Conservation (phyloP, 2,797 vertebrate species). For the Pterois miles region DNA sequence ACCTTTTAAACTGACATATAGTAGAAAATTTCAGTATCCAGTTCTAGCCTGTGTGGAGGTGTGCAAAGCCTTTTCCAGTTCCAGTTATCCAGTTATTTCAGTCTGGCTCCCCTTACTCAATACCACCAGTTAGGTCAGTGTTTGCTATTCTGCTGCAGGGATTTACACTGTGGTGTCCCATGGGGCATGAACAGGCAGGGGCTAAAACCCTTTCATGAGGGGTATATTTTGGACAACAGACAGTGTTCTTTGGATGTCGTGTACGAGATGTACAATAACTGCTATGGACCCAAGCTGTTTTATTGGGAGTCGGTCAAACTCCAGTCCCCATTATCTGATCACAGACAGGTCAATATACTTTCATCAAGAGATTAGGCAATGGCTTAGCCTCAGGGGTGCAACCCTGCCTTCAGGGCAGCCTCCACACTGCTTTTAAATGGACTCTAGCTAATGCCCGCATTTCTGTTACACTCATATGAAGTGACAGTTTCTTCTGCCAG, state of each 20-base stretch:
- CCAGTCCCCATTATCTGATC: slow-evolving; percentile 50
- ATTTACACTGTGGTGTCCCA: slow-evolving; percentile 26
- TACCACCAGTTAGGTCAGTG: slow-evolving; percentile 15
- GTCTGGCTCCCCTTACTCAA: not conserved
- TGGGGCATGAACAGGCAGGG: slow-evolving; percentile 15
- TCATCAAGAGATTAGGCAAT: slow-evolving; percentile 54
- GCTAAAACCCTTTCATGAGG: slow-evolving; percentile 38
- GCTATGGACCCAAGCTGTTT: slow-evolving; percentile 29
- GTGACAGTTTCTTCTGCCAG: slow-evolving; percentile 20
- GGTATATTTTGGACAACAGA: slow-evolving; percentile 4
- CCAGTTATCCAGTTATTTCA: slow-evolving; percentile 18
- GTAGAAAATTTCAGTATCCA: not conserved
- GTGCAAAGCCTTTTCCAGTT: slow-evolving; percentile 5
- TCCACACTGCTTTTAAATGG: slow-evolving; percentile 20
- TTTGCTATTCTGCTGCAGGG: slow-evolving; percentile 28
- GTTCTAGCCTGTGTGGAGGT: not conserved
- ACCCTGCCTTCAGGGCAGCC: slow-evolving; percentile 11
- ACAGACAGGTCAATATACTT: slow-evolving; percentile 56
- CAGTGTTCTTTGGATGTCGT: slow-evolving; percentile 18
- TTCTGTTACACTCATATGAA: slow-evolving; percentile 11
- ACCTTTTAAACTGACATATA: not conserved
- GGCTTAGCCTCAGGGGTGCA: slow-evolving; percentile 21
- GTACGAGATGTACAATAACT: slow-evolving; percentile 35
- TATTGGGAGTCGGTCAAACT: slow-evolving; percentile 27
- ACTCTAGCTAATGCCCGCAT: slow-evolving; percentile 6